Evolutionary conservation across 2,797 vertebrate genomes (phyloP).

Genomic region (Knipowitschia caucasica): DNA sequence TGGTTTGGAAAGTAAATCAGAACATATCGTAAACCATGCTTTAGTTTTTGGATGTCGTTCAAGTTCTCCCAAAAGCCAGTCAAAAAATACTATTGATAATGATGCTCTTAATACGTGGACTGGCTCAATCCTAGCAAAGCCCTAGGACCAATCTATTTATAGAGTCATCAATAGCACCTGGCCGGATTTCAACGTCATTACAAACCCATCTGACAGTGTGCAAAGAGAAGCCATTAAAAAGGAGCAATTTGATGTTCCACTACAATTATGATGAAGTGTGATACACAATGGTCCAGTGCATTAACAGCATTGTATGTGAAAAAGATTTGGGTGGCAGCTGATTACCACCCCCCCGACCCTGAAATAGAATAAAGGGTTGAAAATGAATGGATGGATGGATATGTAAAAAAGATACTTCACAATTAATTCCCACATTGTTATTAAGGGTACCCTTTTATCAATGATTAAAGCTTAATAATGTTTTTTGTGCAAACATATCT

Average conservation of each 20-base stretch:
- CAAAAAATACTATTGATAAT: constrained; percentile 9
- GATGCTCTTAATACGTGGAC: constrained; percentile 24
- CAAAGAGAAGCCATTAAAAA: constrained; percentile 51
- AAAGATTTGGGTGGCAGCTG: too few relatives aligned
- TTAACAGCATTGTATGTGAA: constrained; percentile 40
- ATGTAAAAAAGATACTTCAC: too few relatives aligned
- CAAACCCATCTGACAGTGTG: constrained; percentile 60
- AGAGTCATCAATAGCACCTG: constrained; percentile 54
- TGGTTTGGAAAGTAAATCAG: too few relatives aligned
- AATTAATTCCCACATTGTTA: constrained; percentile 11
- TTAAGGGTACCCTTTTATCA: too few relatives aligned
- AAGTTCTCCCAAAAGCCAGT: too few relatives aligned
- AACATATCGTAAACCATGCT: too few relatives aligned
- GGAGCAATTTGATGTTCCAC: constrained; percentile 35
- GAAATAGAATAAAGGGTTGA: too few relatives aligned
- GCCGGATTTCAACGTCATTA: constrained; percentile 56
- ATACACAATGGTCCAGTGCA: constrained; percentile 30
- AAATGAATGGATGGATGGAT: too few relatives aligned
- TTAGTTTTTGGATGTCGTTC: too few relatives aligned
- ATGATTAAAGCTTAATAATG: too few relatives aligned
- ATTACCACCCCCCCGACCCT: too few relatives aligned
- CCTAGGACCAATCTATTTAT: constrained; percentile 29
- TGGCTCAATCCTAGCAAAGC: constrained; percentile 23
- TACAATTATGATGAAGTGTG: constrained; percentile 20
- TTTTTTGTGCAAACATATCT: too few relatives aligned